phyloP scores from a whole-genome alignment of 2,113 vertebrate species.

The Neodon shergylaensis region DNA sequence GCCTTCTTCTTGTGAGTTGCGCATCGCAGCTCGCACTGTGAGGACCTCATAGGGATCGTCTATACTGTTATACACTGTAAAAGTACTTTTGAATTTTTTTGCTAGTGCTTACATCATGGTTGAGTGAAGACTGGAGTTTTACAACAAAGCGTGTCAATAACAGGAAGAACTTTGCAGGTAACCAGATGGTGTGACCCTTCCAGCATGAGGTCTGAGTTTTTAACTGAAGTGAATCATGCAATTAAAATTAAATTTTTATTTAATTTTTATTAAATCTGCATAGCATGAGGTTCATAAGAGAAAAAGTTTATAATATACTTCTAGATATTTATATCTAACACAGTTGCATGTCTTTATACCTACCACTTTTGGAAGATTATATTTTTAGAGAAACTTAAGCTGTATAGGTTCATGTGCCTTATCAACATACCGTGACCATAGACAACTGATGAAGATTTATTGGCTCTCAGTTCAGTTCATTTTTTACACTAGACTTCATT shows the following conservation, averaged over 20 bases:
- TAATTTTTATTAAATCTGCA: background rate
- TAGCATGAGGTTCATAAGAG: background rate
- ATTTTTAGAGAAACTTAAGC: background rate
- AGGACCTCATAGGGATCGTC: background rate
- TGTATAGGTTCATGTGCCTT: background rate
- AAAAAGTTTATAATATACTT: background rate
- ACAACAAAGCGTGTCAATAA: background rate
- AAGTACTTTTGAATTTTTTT: background rate
- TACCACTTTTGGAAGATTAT: background rate
- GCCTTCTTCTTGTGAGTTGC: background rate
- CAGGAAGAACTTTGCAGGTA: background rate
- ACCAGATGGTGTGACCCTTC: background rate
- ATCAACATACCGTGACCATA: background rate
- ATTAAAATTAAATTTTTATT: background rate
- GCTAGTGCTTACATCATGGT: background rate
- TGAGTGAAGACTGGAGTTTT: background rate
- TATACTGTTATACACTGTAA: background rate
- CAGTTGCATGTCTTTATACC: background rate
- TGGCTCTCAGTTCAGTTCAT: background rate
- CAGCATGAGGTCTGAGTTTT: background rate
- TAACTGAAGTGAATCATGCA: background rate
- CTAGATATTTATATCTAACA: background rate
- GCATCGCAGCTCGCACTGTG: rapidly evolving
- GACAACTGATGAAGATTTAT: background rate
- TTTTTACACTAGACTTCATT: background rate